Conservation (phyloP, 2,888 invertebrate genomes). For the Eristalis intricaria region DNA sequence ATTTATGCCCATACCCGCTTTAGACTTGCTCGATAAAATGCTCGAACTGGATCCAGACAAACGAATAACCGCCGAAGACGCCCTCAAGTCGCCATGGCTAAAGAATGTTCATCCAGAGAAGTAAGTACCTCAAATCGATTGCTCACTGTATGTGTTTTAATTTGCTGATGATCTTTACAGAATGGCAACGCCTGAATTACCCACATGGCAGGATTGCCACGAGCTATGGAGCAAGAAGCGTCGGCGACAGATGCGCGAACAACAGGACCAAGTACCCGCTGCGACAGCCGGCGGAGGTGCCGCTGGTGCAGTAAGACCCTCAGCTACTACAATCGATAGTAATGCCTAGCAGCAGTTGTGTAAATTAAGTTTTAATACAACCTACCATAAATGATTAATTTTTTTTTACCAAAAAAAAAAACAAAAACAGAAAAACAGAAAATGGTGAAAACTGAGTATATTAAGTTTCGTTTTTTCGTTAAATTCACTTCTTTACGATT, state of each 20-base stretch:
- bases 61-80: constrained; percentile 96
- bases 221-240: constrained; percentile 99
- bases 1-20: constrained; percentile 93
- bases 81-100: constrained; percentile 95
- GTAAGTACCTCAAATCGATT: constrained; percentile 83
- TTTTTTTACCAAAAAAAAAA: constrained; percentile 36
- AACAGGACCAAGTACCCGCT: constrained; percentile 80
- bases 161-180: constrained; percentile 80
- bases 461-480: constrained; percentile 52
- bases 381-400: constrained; percentile 50
- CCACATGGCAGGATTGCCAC: constrained; percentile 99
- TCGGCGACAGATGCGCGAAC: constrained; percentile 91
- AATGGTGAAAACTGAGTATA: background rate
- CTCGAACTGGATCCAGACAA: constrained; percentile 96
- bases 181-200: constrained; percentile 92
- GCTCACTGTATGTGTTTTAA: background rate
- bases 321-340: constrained; percentile 53
- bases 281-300: constrained; percentile 45
- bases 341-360: constrained; percentile 61
- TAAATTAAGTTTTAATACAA: constrained; percentile 63
- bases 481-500: constrained; percentile 53
- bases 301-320: constrained; percentile 11
- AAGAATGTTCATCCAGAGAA: constrained; percentile 94
- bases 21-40: constrained; percentile 97
- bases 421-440: constrained; percentile 13